phyloP scores from a whole-genome alignment of 2,113 vertebrate species.

The Tupaia tana region DNA sequence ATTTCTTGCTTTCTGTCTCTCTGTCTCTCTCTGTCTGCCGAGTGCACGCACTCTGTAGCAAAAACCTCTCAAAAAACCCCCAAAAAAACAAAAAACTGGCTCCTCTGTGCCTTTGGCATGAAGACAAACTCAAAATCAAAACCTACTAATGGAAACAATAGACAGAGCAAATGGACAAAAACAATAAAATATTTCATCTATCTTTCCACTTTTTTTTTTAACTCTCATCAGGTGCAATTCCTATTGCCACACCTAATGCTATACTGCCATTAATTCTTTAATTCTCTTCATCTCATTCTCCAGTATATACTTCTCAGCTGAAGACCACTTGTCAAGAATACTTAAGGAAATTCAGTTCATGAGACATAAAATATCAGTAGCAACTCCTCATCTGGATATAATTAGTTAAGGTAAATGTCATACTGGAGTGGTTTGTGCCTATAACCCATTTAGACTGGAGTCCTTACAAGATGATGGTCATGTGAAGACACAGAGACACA shows the following conservation, averaged over 20 bases:
- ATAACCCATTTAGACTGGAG: too few relatives aligned
- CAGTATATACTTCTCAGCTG: background rate
- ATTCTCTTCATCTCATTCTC: slow-evolving; percentile 38
- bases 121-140: slow-evolving; percentile 44
- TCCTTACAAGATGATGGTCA: background rate
- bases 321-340: background rate
- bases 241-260: background rate
- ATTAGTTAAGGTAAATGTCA: background rate
- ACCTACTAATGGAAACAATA: background rate
- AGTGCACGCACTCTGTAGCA: too few relatives aligned
- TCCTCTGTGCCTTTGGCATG: background rate
- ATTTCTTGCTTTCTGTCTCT: too few relatives aligned
- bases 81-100: background rate
- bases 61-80: too few relatives aligned
- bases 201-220: background rate
- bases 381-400: too few relatives aligned
- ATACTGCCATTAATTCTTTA: background rate
- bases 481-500: background rate
- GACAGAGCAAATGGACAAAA: background rate
- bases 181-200: background rate
- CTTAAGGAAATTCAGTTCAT: background rate
- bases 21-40: too few relatives aligned
- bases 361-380: too few relatives aligned
- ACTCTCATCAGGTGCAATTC: background rate
- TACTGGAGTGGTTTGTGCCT: too few relatives aligned